Base-by-base conservation (phyloP, 2,797 vertebrate genomes). In the Chloroceryle amazona region DNA sequence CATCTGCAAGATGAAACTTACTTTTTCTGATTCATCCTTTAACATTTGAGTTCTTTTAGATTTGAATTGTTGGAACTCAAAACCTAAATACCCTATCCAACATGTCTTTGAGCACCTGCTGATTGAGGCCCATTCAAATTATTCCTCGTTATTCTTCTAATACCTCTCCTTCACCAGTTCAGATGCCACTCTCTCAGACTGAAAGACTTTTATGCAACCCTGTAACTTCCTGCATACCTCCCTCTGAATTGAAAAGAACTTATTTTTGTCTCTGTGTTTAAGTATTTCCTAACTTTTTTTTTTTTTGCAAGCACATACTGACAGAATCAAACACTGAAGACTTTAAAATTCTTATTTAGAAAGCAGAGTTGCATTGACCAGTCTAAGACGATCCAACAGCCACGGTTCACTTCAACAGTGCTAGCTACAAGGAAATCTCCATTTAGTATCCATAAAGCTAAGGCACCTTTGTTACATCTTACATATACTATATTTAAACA, bases 1-100 rank as follows among this genome's bases (percentile, higher is more conserved):
- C 72, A 87, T 16, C 89, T 96, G 89, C 89, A 83, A 71, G 68
- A 74, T 35, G 19, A 44, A 79, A 61, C 62, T 87, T 58, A 67
- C 31, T 93, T 90, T 17, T 82, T 71, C 84, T 74, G 35, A 63
- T 75, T 83, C 35, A 0, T 44, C 58, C 84, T 89, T 10, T 14
- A 44, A 81, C 60, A 58, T 47, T 0, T 41, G 7, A 70, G n/a
- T 6, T 70, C 74, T 82, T 90, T 62, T n/a, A 89, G 37, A 72
- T 52, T 37, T 63, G 26, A 86, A 79, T 28, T 49, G 54, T 12
- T 79, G 58, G n/a, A 89, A 92, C 42, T 75, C 46, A 86, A 90
- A 66, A 54, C 46, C 46, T 72, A 58, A 83, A 95, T 76, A 21
- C 4, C 3, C 41, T 73, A 52, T 37, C 62, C 51, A 91, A 62